Evolutionary conservation across 2,113 vertebrate species (phyloP).

Genomic region (Hippolais icterina): DNA sequence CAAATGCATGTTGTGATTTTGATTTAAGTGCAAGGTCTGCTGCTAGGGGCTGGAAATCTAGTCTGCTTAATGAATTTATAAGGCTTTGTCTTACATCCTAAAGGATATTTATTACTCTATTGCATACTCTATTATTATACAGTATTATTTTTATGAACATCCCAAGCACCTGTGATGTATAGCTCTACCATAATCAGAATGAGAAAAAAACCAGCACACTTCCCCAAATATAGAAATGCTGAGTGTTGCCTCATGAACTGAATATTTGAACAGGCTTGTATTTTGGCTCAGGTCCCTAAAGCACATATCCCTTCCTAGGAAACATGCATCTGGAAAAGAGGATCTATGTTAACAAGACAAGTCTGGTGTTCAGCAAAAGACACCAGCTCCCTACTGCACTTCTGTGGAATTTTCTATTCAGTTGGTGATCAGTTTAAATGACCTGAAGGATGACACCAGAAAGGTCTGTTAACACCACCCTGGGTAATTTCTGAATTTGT

Average conservation of each 20-base stretch:
- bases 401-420: background rate
- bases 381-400: background rate
- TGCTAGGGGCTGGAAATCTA: background rate
- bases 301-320: background rate
- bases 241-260: background rate
- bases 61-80: background rate
- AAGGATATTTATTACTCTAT: slow-evolving; percentile 6
- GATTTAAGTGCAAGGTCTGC: background rate
- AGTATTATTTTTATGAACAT: background rate
- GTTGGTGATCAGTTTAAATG: background rate
- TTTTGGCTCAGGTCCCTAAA: slow-evolving; percentile 28
- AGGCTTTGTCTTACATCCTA: background rate
- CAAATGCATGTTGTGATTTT: background rate
- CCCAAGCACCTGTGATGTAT: background rate
- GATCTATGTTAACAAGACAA: background rate
- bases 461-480: background rate
- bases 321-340: background rate
- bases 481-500: background rate
- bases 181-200: background rate
- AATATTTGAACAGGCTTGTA: background rate
- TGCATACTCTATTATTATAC: background rate
- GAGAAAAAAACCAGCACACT: background rate
- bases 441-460: background rate
- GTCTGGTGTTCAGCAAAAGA: background rate
- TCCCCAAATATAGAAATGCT: slow-evolving; percentile 41